These are phyloP conservation scores for Aspiorhynchus laticeps DNA, from an alignment of 2,113 vertebrate species.

Conservation along the genomic window DNA sequence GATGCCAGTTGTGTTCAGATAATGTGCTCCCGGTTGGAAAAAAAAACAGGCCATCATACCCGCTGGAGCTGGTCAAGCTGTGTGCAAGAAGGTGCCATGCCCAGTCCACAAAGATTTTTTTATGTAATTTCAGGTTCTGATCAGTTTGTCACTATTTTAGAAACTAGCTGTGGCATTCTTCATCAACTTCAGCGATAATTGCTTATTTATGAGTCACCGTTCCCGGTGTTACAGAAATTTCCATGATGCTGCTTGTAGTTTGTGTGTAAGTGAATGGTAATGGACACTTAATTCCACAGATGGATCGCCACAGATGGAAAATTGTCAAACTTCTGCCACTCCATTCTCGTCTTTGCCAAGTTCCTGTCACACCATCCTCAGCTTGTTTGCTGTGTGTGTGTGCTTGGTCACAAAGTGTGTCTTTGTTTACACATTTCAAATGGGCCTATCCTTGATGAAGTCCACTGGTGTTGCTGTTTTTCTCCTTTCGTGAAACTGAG, in stretches of 20 bases:
- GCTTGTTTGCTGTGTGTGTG: not conserved
- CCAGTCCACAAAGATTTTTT: not conserved
- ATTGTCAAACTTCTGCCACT: conserved; percentile 31
- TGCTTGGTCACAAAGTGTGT: conserved; percentile 1
- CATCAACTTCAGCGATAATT: not conserved
- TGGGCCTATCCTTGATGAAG: not conserved
- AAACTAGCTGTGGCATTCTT: not conserved
- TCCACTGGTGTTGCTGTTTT: not conserved
- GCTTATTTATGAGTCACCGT: not conserved
- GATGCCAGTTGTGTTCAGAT: not conserved
- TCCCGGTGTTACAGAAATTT: not conserved
- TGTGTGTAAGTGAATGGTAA: conserved; percentile 4
- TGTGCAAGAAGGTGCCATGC: not conserved
- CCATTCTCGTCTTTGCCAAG: conserved; percentile 24
- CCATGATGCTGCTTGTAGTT: not conserved
- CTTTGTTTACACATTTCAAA: conserved; percentile 7
- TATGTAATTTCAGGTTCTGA: not conserved
- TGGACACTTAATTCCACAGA: not conserved
- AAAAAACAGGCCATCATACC: not conserved
- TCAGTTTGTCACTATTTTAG: not conserved
- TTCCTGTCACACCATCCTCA: conserved; percentile 31
- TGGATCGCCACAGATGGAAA: conserved; percentile 34
- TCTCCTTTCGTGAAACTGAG: not conserved
- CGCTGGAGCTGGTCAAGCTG: not conserved
- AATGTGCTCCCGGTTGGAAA: not conserved